These are phyloP conservation scores for Xenopus borealis DNA, from an alignment of 2,113 vertebrate species.

Conservation along the genomic window DNA sequence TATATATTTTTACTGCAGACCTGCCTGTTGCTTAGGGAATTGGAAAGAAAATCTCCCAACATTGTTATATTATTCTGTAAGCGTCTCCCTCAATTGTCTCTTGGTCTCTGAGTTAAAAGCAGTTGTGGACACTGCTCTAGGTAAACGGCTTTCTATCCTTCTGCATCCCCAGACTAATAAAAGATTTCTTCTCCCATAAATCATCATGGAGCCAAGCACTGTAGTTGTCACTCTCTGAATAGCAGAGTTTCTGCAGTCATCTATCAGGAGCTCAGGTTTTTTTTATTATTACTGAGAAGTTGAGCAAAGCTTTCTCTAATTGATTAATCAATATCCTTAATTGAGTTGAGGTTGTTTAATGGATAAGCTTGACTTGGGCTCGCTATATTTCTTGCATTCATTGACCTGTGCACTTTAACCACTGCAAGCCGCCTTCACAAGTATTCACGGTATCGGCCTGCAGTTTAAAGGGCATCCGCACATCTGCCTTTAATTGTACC, in stretches of 20 bases:
- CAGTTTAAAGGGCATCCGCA: not conserved
- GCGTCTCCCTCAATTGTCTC: not conserved
- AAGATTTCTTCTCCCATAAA: not conserved
- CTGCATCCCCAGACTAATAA: not conserved
- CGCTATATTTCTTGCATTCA: not conserved
- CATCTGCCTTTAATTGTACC: constrained; percentile 8
- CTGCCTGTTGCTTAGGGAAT: not conserved
- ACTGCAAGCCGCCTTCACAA: constrained; percentile 2
- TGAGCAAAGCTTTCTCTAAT: constrained; percentile 52
- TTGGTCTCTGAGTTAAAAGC: constrained; percentile 1
- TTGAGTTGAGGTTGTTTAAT: constrained; percentile 53
- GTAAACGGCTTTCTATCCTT: not conserved
- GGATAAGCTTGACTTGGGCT: constrained; percentile 15
- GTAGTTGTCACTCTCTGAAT: not conserved
- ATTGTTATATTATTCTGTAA: not conserved
- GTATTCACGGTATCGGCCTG: not conserved
- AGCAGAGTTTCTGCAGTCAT: constrained; percentile 22
- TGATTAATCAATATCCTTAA: constrained; percentile 64
- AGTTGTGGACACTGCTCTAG: not conserved
- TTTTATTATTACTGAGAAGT: constrained; percentile 48
- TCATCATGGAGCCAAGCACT: constrained; percentile 9
- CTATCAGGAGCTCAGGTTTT: constrained; percentile 31
- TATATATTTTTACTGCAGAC: not conserved
- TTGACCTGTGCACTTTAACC: constrained; percentile 39
- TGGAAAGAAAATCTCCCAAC: not conserved